Conservation (phyloP, 2,888 invertebrate species). For the Ceriagrion tenellum region DNA sequence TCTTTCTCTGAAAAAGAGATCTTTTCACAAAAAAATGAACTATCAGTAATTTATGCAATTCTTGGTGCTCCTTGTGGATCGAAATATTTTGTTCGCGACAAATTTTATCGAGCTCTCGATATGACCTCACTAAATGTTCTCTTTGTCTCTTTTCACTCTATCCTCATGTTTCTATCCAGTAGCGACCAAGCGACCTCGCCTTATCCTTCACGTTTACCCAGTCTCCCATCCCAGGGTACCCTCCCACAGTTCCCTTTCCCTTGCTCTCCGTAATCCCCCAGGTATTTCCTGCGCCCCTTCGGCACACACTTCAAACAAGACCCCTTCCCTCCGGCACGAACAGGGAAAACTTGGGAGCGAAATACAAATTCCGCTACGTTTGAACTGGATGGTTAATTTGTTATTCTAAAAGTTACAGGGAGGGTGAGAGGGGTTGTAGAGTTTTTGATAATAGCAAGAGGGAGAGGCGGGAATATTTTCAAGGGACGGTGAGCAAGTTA, state of each 20-base stretch:
- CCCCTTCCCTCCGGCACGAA: not conserved
- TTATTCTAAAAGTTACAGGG: conserved; percentile 13
- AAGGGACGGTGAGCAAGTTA: not conserved
- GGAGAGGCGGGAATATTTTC: not conserved
- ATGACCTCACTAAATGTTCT: not conserved
- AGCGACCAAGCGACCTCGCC: too few relatives aligned
- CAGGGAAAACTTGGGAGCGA: not conserved
- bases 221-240: not conserved
- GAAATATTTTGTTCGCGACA: not conserved
- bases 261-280: not conserved
- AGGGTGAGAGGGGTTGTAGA: not conserved
- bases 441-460: not conserved
- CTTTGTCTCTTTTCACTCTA: not conserved
- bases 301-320: not conserved
- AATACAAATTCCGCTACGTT: conserved; percentile 28
- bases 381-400: conserved; percentile 22
- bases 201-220: too few relatives aligned
- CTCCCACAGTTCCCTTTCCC: not conserved
- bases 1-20: too few relatives aligned
- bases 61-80: not conserved
- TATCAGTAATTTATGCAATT: too few relatives aligned
- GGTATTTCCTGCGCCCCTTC: conserved; percentile 11
- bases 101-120: not conserved
- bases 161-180: not conserved
- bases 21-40: too few relatives aligned